These are phyloP conservation scores for Oeneis ivallda DNA, from an alignment of 2,888 invertebrate species.

Conservation along the genomic window DNA sequence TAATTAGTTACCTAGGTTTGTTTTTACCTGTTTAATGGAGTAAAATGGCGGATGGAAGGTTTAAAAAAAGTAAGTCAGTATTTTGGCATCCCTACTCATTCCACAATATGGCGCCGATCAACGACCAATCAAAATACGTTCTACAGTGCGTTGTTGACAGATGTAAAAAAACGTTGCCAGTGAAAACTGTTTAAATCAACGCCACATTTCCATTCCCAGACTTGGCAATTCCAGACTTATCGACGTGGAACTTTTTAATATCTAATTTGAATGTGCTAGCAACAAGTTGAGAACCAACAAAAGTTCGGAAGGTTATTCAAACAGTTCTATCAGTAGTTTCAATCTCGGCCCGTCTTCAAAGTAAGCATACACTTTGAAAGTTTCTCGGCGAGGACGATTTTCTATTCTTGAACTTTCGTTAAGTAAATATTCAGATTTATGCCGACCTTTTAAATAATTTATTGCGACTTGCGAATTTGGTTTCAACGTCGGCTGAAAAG, in stretches of 20 bases:
- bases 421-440: conserved; percentile 26
- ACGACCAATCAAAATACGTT: no score
- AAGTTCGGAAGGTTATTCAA: conserved; percentile 31
- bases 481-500: neutral
- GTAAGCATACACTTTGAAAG: conserved; percentile 26
- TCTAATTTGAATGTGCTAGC: conserved; percentile 15
- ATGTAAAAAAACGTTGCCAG: no score
- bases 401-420: conserved; percentile 27
- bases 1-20: no score
- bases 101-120: no score
- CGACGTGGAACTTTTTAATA: conserved; percentile 11
- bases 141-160: no score
- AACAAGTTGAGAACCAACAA: conserved; percentile 9
- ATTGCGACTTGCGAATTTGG: conserved; percentile 2
- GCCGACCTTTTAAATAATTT: conserved; percentile 18
- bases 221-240: neutral
- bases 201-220: neutral
- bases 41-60: no score
- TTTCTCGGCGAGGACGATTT: conserved; percentile 22
- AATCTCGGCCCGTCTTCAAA: conserved; percentile 30
- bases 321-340: conserved; percentile 32
- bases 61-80: no score
- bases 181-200: neutral
- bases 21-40: no score
- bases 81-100: no score